Conservation (phyloP, 2,888 invertebrate genomes). For the Tenthredo distinguenda region DNA sequence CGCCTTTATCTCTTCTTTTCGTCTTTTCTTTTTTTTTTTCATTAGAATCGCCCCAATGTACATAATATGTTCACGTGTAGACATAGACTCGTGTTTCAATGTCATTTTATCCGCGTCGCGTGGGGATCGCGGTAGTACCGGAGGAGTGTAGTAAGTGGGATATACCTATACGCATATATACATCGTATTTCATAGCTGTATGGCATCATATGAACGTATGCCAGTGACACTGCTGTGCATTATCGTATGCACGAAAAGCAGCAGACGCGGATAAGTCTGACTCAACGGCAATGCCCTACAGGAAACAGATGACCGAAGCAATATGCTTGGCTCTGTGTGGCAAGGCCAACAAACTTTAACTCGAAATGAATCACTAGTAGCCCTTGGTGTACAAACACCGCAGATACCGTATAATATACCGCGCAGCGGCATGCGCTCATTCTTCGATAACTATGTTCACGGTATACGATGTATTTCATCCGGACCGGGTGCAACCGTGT, state of each 20-base stretch:
- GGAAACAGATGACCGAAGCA: constrained; percentile 49
- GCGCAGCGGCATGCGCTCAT: no score
- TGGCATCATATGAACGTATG: neutral
- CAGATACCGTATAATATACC: neutral
- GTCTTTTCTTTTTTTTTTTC: neutral
- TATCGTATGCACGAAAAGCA: neutral
- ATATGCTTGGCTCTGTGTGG: constrained; percentile 4
- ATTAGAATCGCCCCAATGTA: neutral
- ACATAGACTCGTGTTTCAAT: constrained; percentile 4
- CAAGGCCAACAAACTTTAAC: constrained; percentile 49
- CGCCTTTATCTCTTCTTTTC: neutral
- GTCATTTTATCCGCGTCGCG: constrained; percentile 4
- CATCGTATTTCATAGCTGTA: neutral
- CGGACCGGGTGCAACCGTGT: constrained; percentile 41
- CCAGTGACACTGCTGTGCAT: neutral
- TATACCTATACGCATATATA: neutral
- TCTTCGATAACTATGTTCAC: neutral
- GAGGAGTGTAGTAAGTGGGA: neutral
- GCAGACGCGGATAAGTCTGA: constrained; percentile 35
- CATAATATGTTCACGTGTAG: neutral
- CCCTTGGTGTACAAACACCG: neutral
- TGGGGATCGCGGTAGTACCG: neutral
- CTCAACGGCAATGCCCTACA: constrained; percentile 46
- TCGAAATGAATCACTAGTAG: neutral
- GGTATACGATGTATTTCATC: constrained; percentile 3